phyloP scores from a whole-genome alignment of 2,888 invertebrate genomes.

The Cantharis lateralis region DNA sequence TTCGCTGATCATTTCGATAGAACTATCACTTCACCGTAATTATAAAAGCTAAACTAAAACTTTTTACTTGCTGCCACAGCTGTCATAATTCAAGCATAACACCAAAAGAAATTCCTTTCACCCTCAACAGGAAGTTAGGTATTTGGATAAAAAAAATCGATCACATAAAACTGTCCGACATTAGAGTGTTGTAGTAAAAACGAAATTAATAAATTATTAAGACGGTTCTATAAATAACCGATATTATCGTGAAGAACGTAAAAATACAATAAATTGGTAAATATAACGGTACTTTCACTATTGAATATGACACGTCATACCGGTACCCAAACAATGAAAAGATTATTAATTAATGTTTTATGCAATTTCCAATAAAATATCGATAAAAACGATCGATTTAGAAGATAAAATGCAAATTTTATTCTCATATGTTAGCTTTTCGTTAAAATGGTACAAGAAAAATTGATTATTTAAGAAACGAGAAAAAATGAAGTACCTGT shows the following conservation, averaged over 20 bases:
- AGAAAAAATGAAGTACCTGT: slow-evolving; percentile 43
- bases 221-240: background rate
- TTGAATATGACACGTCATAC: slow-evolving; percentile 25
- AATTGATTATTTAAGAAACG: slow-evolving; percentile 4
- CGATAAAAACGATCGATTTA: background rate
- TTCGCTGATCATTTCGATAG: slow-evolving; percentile 9
- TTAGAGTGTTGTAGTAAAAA: background rate
- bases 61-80: slow-evolving; percentile 9
- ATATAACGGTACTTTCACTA: slow-evolving; percentile 14
- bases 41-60: background rate
- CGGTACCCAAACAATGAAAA: background rate
- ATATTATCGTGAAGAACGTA: slow-evolving; percentile 6
- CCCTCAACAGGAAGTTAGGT: slow-evolving; percentile 8
- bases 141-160: background rate
- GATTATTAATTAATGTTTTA: background rate
- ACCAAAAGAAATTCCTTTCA: slow-evolving; percentile 19
- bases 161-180: background rate
- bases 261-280: slow-evolving; percentile 3
- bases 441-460: background rate
- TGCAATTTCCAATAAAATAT: background rate
- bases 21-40: slow-evolving; percentile 9
- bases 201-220: background rate
- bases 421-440: background rate
- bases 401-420: background rate
- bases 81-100: slow-evolving; percentile 19